phyloP scores from a whole-genome alignment of 2,113 vertebrate genomes.

The Sisor rabdophorus region DNA sequence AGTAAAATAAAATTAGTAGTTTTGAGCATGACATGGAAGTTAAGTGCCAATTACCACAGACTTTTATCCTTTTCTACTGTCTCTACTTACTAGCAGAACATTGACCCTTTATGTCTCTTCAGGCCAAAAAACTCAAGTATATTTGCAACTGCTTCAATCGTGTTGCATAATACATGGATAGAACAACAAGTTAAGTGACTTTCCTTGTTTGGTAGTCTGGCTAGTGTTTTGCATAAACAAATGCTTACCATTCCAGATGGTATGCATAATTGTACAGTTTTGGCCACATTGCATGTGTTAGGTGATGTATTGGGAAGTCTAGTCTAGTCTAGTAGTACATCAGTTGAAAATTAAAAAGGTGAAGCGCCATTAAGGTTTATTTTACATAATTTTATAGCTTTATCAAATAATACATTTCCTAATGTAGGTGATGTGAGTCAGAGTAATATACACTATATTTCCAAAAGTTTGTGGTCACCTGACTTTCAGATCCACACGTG shows the following conservation, averaged over 20 bases:
- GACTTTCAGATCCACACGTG: no score
- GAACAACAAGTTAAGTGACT: slow-evolving; percentile 42
- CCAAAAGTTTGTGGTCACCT: no score
- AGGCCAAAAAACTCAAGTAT: neutral
- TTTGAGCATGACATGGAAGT: neutral
- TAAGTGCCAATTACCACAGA: slow-evolving; percentile 22
- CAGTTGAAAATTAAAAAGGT: no score
- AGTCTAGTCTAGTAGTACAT: no score
- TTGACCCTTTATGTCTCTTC: slow-evolving; percentile 2
- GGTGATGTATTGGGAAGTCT: neutral
- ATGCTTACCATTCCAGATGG: slow-evolving; percentile 30
- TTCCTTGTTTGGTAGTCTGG: slow-evolving; percentile 31
- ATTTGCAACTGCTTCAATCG: slow-evolving; percentile 54
- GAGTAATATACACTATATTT: neutral
- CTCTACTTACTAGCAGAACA: slow-evolving; percentile 26
- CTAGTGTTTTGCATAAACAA: slow-evolving; percentile 52
- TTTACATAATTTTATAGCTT: neutral
- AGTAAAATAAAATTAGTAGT: slow-evolving; percentile 18
- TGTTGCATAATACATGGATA: slow-evolving; percentile 30
- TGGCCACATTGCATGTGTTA: neutral
- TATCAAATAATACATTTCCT: neutral
- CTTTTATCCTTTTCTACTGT: slow-evolving; percentile 36
- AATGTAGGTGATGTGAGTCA: neutral
- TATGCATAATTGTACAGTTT: neutral
- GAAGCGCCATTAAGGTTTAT: neutral